Base-by-base conservation (phyloP, 92 coral and sea anemone genomes). In the Pocillopora meandrina region DNA sequence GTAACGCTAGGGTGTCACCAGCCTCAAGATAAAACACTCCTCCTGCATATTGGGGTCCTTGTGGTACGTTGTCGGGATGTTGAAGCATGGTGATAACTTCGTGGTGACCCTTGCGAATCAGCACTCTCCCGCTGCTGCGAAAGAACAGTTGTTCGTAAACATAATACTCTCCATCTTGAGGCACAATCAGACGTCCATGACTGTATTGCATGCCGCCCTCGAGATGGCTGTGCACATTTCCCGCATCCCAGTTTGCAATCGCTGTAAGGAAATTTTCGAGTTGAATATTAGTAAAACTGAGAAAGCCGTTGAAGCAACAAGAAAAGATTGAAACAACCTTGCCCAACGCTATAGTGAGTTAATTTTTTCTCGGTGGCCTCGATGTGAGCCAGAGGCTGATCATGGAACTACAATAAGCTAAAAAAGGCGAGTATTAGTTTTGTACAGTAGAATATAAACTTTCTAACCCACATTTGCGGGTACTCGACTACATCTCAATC, bases 71-170 rank as follows among this genome's bases (percentile, higher is more conserved):
- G 1, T 8, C 1, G 8, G 67, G 56, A 1, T 65, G 42, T 17
- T 76, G 67, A 31, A 76, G 10, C 31, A 60, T 59, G 55, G 80
- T 76, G 5, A 76, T 31, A 66, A 6, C 1, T 2, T 42, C 5
- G 2, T 34, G 9, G 55, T 84, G 63, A 64, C 83, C 82, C 36
- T 84, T 78, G 61, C 73, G 89, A 56, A 93, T 81, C 20, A 71
- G 56, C 75, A 87, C 89, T 66, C 89, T 73, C 57, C 80, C 84
- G 16, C 16, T 58, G 17, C 86, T 64, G 47, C 33, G 89, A 80
- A 81, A 93, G 72, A 82, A 93, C 60, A 93, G 20, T 74, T 93
- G 96, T 17, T 90, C 84, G 90, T 93, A 93, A 6, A 93, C 76
- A 60, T 88, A 90, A 81, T 90, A 93, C 26, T 87, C 89, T 55